These are phyloP conservation scores for Norana najaformis DNA, from an alignment of 2,888 invertebrate species.

Conservation along the genomic window DNA sequence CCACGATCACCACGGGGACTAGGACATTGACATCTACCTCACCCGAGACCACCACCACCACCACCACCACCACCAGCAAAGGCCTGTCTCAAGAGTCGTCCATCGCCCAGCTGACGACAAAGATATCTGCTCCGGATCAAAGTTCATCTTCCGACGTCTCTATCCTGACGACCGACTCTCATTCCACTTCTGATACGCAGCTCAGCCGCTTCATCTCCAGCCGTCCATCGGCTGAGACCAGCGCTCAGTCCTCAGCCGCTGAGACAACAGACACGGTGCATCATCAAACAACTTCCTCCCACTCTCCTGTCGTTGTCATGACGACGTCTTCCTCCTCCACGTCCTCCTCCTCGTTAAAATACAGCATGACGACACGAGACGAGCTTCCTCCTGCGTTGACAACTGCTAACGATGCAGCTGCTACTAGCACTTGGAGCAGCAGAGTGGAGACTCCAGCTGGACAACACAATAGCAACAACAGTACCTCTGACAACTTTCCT, in stretches of 20 bases:
- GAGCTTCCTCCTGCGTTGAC: not conserved
- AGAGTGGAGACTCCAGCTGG: not conserved
- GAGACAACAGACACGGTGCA: not conserved
- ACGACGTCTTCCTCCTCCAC: not conserved
- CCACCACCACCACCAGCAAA: not conserved
- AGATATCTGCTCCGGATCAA: not conserved
- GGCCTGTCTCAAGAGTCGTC: not conserved
- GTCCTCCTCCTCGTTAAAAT: too few relatives aligned
- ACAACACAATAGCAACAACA: too few relatives aligned
- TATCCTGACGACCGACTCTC: not conserved
- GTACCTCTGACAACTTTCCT: not conserved
- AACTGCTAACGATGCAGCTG: not conserved
- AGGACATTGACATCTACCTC: not conserved
- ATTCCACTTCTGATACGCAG: too few relatives aligned
- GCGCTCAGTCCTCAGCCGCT: not conserved
- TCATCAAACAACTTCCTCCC: not conserved
- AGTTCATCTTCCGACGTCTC: not conserved
- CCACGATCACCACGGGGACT: not conserved
- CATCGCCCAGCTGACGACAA: not conserved
- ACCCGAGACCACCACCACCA: not conserved
- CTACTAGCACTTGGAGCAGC: not conserved
- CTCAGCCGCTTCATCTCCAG: not conserved
- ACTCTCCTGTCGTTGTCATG: not conserved
- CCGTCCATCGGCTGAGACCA: not conserved
- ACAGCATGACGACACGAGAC: too few relatives aligned